phyloP scores from a whole-genome alignment of 2,797 vertebrate species.

The Alcedo atthis region DNA sequence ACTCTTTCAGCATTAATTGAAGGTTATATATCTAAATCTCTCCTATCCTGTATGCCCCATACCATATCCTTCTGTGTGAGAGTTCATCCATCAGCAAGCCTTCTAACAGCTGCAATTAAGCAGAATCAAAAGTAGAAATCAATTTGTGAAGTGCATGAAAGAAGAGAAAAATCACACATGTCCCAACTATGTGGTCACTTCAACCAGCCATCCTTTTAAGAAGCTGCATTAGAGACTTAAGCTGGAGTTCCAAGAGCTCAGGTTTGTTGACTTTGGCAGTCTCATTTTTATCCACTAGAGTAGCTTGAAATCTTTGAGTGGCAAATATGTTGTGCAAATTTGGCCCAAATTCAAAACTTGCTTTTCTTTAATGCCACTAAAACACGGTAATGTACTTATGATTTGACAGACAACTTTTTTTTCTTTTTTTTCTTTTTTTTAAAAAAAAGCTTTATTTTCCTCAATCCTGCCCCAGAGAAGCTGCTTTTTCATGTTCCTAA shows the following conservation, averaged over 20 bases:
- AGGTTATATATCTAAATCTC: not conserved
- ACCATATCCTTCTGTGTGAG: not conserved
- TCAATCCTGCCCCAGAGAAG: not conserved
- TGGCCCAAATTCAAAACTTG: not conserved
- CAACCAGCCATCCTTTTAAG: not conserved
- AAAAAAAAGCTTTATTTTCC: not conserved
- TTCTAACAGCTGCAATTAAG: slow-evolving; percentile 7
- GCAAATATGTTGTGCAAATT: not conserved
- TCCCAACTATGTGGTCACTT: not conserved
- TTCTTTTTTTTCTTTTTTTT: not conserved
- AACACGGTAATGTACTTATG: not conserved
- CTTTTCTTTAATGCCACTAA: not conserved
- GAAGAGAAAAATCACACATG: not conserved
- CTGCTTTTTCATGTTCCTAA: not conserved
- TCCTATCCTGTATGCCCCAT: not conserved
- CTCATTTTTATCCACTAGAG: not conserved
- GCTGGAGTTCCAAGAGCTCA: not conserved
- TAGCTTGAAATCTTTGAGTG: not conserved
- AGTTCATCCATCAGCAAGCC: not conserved
- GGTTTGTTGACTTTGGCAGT: not conserved
- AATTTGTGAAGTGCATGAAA: not conserved
- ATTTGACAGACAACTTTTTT: not conserved
- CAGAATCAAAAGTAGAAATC: slow-evolving; percentile 18
- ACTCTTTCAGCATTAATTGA: slow-evolving; percentile 10
- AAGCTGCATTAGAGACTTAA: not conserved